Conservation (phyloP, 2,113 vertebrate species). For the Probosciger aterrimus region DNA sequence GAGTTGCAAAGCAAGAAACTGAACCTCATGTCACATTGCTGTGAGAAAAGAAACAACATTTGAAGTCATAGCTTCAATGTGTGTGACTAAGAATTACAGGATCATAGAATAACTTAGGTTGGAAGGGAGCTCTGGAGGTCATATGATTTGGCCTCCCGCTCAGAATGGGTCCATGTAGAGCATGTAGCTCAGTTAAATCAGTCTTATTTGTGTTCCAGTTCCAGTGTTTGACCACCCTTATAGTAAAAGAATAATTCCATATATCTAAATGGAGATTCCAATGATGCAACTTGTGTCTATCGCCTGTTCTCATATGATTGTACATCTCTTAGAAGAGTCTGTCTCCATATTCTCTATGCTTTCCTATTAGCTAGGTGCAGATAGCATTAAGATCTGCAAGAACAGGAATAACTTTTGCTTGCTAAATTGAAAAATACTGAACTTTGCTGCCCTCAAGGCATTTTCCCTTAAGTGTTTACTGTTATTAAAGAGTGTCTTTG, state of each 20-base stretch:
- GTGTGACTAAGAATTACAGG: background rate
- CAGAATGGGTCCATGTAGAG: background rate
- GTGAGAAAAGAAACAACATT: background rate
- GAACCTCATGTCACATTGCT: background rate
- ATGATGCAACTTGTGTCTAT: background rate
- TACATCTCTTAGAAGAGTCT: background rate
- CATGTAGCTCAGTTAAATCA: background rate
- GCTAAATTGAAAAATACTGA: background rate
- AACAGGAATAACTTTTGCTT: background rate
- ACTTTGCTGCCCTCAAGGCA: background rate
- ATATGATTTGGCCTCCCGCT: background rate
- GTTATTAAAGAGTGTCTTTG: background rate
- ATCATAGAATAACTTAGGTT: background rate
- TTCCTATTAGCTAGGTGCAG: background rate
- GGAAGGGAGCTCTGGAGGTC: background rate
- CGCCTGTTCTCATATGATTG: background rate
- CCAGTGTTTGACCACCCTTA: background rate
- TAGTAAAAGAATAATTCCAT: background rate
- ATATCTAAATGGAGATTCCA: background rate
- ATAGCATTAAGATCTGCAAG: background rate
- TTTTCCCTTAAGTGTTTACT: background rate
- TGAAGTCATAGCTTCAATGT: background rate
- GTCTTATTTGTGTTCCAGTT: background rate
- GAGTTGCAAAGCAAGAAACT: background rate
- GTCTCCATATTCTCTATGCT: background rate